Evolutionary conservation across 2,113 vertebrate genomes (phyloP).

Genomic region (Gobio gobio): DNA sequence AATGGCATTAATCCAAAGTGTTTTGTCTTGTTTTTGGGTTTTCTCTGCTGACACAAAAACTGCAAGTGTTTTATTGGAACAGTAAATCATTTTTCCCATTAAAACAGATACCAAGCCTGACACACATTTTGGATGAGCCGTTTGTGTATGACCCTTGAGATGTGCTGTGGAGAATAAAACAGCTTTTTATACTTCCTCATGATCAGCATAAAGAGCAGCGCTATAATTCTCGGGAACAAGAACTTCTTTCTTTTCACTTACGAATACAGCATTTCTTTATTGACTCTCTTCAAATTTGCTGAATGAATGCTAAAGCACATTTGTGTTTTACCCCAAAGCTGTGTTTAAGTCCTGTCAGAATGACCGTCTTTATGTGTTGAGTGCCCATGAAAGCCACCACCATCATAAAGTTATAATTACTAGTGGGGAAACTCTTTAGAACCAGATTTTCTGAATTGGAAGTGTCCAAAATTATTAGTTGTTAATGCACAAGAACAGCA

Average conservation of each 20-base stretch:
- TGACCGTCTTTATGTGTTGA: background rate
- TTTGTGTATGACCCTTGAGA: slow-evolving; percentile 7
- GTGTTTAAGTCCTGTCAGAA: background rate
- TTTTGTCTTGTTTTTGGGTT: slow-evolving; percentile 68
- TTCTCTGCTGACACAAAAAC: slow-evolving; percentile 58
- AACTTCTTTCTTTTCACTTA: slow-evolving; percentile 9
- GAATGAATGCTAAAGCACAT: background rate
- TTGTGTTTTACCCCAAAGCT: slow-evolving; percentile 16
- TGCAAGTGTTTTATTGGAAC: slow-evolving; percentile 53
- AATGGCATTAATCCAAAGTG: slow-evolving; percentile 62
- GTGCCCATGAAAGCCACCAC: background rate
- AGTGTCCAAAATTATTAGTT: background rate
- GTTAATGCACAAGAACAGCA: background rate
- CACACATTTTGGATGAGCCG: slow-evolving; percentile 23
- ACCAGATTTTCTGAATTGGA: background rate
- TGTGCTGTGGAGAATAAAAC: background rate
- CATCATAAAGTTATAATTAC: background rate
- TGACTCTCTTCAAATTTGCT: background rate
- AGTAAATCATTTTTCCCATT: slow-evolving; percentile 28
- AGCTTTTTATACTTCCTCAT: background rate
- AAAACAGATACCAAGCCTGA: slow-evolving; percentile 16
- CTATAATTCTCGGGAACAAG: background rate
- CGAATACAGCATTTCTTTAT: slow-evolving; percentile 1
- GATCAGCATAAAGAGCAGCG: slow-evolving; percentile 4
- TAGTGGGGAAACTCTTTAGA: background rate